phyloP scores from a whole-genome alignment of 2,888 invertebrate genomes.

The Podotricha telesiphe region DNA sequence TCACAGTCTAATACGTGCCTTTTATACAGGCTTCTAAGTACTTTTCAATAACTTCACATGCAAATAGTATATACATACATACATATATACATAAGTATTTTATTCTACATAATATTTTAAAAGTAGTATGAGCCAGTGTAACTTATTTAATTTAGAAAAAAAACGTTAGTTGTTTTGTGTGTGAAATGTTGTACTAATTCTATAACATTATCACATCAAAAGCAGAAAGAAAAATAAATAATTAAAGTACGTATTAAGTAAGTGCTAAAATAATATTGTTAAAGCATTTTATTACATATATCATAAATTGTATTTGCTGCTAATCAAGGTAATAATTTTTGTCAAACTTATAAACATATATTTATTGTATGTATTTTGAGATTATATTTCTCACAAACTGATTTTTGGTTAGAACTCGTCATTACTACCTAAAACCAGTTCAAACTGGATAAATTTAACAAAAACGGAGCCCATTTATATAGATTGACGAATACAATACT shows the following conservation, averaged over 20 bases:
- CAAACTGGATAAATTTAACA: too few species aligned
- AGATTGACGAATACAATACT: too few species aligned
- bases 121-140: not conserved
- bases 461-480: not conserved
- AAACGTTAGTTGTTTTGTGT: slow-evolving; percentile 2
- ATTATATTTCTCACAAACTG: too few species aligned
- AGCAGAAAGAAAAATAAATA: not conserved
- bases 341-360: too few species aligned
- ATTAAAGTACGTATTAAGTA: too few species aligned
- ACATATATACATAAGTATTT: not conserved
- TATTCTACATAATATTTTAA: too few species aligned
- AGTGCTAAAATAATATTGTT: too few species aligned
- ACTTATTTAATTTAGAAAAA: not conserved
- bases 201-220: slow-evolving; percentile 2
- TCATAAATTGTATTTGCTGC: not conserved
- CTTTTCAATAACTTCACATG: not conserved
- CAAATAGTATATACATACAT: slow-evolving; percentile 4
- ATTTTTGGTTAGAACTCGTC: too few species aligned
- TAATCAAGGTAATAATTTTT: not conserved
- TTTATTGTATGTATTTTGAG: too few species aligned
- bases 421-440: too few species aligned
- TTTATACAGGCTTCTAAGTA: not conserved
- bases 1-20: too few species aligned
- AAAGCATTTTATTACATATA: not conserved
- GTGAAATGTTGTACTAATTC: slow-evolving; percentile 4